Conservation (phyloP, 1,140 invertebrate genomes). For the Onthophagus taurus region DNA sequence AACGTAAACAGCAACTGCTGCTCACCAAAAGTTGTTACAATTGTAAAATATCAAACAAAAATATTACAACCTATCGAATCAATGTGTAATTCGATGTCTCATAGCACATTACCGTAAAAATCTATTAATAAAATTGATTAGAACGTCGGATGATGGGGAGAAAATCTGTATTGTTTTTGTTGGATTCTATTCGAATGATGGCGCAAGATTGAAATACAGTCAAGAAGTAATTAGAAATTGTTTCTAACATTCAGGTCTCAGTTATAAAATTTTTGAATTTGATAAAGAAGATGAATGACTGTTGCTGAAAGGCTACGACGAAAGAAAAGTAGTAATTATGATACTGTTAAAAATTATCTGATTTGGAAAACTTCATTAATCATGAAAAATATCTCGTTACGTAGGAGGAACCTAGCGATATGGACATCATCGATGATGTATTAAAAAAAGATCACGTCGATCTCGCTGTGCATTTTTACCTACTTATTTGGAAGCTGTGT, state of each 20-base stretch:
- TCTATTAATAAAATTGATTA: neutral
- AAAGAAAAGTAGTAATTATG: neutral
- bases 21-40: conserved; percentile 29
- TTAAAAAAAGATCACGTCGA: too few relatives aligned
- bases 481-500: too few relatives aligned
- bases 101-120: neutral
- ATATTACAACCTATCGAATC: conserved; percentile 41
- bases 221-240: conserved; percentile 1
- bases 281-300: neutral
- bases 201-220: neutral
- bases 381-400: too few relatives aligned
- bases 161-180: conserved; percentile 1
- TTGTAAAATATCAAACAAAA: conserved; percentile 33
- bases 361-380: too few relatives aligned
- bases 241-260: neutral
- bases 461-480: too few relatives aligned
- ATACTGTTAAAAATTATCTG: too few relatives aligned
- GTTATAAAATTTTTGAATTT: neutral
- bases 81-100: conserved; percentile 34
- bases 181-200: conserved; percentile 1
- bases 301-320: neutral
- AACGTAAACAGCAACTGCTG: conserved; percentile 26
- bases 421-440: too few relatives aligned
- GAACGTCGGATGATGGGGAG: neutral
- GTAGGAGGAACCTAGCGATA: too few relatives aligned